Base-by-base conservation (phyloP, 2,797 vertebrate species). In the Lithobates sylvaticus region DNA sequence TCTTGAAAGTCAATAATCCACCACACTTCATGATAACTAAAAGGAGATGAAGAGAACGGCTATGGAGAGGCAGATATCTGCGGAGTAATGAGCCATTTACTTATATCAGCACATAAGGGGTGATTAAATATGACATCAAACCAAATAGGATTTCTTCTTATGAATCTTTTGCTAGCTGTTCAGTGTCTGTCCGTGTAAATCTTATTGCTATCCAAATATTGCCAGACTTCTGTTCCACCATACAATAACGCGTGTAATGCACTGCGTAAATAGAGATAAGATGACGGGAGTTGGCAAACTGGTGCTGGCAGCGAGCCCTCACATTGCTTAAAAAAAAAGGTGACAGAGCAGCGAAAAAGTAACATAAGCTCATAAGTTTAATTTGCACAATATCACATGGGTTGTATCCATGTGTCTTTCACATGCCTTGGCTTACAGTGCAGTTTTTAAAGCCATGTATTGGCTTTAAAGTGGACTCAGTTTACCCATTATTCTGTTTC, bases 101-200 rank as follows among this genome's bases (percentile, higher is more conserved):
- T 85, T 71, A 68, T 80, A 85, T 85, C 77, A 74, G 67, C 77
- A 75, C 61, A 80, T 70, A 80, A 75, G 79, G 65, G 68, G 67
- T 80, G 76, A 85, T 85, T 85, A 85, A 74, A 80, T 80, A 85
- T 85, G 84, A 85, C 84, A 85, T 85, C 58, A 74, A 75, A 80
- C 76, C 69, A 85, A 85, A 85, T 78, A 72, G 76, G 50, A 71
- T 85, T 84, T 78, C 36, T 29, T 21, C 36, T 47, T 73, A 73
- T 73, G 47, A 79, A 74, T 78, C n/a, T 69, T 10, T 42, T 6
- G 1, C 3, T 9, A 32, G 68, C 76, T 70, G 36, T 18, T 78
- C 26, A 27, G 4, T 23, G 27, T 64, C 18, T 79, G 36, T 79
- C 76, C 65, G 34, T 23, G 32, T 58, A 16, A 44, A 44, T 58